phyloP scores from a whole-genome alignment of 2,888 invertebrate species.

The Autographa gamma region DNA sequence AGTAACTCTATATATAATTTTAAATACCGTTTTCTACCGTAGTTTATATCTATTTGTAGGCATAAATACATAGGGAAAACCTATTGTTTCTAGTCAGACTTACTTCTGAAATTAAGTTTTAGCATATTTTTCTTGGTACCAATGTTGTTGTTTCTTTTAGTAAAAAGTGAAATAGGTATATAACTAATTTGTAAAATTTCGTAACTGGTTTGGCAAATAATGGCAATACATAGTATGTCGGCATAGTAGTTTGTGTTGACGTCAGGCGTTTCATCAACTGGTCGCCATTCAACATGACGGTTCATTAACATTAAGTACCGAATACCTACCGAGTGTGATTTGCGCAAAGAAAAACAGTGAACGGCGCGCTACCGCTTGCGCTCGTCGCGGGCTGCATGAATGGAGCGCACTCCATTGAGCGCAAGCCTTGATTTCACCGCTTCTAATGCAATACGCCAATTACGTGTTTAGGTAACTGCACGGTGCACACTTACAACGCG shows the following conservation, averaged over 20 bases:
- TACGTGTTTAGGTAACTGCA: conserved; percentile 70
- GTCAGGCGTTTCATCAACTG: conserved; percentile 37
- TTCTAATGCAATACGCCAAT: conserved; percentile 74
- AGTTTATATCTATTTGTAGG: conserved; percentile 19
- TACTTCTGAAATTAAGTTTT: too few species aligned
- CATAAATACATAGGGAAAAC: not conserved
- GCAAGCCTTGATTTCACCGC: conserved; percentile 64
- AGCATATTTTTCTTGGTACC: too few species aligned
- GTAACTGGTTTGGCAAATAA: not conserved
- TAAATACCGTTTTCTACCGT: conserved; percentile 2
- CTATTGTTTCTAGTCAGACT: not conserved
- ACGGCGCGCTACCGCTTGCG: conserved; percentile 71
- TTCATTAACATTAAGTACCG: conserved; percentile 63
- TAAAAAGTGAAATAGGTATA: too few species aligned
- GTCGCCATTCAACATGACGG: conserved; percentile 51
- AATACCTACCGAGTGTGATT: conserved; percentile 54
- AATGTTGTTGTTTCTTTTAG: too few species aligned
- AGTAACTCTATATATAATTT: conserved; percentile 20
- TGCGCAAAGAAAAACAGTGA: conserved; percentile 65
- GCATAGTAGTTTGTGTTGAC: conserved; percentile 20
- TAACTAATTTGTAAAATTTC: not conserved
- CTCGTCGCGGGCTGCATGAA: conserved; percentile 75
- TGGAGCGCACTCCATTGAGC: conserved; percentile 78
- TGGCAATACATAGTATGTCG: not conserved
- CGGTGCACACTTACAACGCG: conserved; percentile 54